Evolutionary conservation across 1,140 invertebrate species (phyloP), one percentile per base, ranked within the genome.

Genomic region (Pseudomyrmex flavicornis): DNA sequence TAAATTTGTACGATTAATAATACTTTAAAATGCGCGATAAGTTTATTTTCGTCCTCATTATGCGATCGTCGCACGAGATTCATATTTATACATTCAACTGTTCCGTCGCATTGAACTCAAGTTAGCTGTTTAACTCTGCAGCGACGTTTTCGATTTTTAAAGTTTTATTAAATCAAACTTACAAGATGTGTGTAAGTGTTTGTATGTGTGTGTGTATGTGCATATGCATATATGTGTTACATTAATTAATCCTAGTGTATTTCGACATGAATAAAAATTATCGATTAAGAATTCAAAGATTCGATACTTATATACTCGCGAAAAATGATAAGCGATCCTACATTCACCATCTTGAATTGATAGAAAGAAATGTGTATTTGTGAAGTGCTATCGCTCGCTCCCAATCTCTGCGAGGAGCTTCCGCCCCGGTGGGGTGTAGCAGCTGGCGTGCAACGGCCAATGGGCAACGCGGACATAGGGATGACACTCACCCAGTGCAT

Each of bases 401-500:
- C 20, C 54, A 13, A 70, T 80, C 54, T 26, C 54, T 35, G 12
- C 44, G 54, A 59, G 54, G 66, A 50, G 76, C 56, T 80, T 80
- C 66, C 76, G 46, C 65, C 54, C 66, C 44, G 54, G 46, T 44
- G 54, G 76, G 56, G 66, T 80, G 66, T 70, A 80, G 15, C 76
- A 59, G 66, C 48, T 65, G 80, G 48, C 52, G 46, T 20, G 72
- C 52, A 48, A 72, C 63, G 83, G 70, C 87, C 87, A 85, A 88
- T 83, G 65, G 79, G 84, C 84, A 86, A 76, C 75, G 65, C 35
- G 58, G 59, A 83, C 84, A 89, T 83, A 86, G 88, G 86, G 86
- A 90, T 89, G 85, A 90, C 87, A 94, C 93, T 95, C 89, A 95
- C 95, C 95, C 95, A 95, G 94, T 95, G 95, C 95, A 95, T 95